Base-by-base conservation (phyloP, 2,888 invertebrate genomes). In the Brenthis hecate region DNA sequence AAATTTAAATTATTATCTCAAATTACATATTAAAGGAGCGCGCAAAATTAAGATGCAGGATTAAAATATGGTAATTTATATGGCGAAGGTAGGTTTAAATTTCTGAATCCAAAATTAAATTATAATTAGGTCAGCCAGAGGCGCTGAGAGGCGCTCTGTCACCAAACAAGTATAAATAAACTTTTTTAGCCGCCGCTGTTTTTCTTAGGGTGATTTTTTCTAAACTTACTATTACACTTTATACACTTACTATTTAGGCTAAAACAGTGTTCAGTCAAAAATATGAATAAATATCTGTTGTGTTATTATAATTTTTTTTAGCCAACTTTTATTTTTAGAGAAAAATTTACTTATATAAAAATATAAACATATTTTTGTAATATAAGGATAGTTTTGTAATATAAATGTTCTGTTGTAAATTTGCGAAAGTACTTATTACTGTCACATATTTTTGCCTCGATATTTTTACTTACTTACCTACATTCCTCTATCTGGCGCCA, bases 41-140 rank as follows among this genome's bases (percentile, higher is more conserved):
- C 32, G 47, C 56, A 65, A 63, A 69, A 68, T 69, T 68, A 69
- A 75, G 68, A 69, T 56, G 36, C 58, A 66, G 60, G 66, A 73
- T 71, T 72, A 71, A 72, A 74, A 73, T 71, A 71, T 70, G 66
- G 68, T 70, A 67, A 73, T 74, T 70, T 71, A 73, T 70, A 63
- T 62, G 53, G 57, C 60, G 62, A 73, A 70, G 69, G 57, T 68
- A 70, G 69, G 69, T 71, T 58, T 50, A 65, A 73, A 72, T 60
- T 81, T 76, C 61, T 78, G 77, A 78, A 75, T 88, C 83, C 83
- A 85, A 85, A 87, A 85, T 87, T 84, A 85, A 86, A 86, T 84
- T 86, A 88, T 83, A 89, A 89, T 89, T 87, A 82, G 88, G 85
- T 78, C 87, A 81, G 76, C 72, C 76, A 75, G 80, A 80, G 79